Conservation (phyloP, 2,797 vertebrate species). For the Molossus molossus region DNA sequence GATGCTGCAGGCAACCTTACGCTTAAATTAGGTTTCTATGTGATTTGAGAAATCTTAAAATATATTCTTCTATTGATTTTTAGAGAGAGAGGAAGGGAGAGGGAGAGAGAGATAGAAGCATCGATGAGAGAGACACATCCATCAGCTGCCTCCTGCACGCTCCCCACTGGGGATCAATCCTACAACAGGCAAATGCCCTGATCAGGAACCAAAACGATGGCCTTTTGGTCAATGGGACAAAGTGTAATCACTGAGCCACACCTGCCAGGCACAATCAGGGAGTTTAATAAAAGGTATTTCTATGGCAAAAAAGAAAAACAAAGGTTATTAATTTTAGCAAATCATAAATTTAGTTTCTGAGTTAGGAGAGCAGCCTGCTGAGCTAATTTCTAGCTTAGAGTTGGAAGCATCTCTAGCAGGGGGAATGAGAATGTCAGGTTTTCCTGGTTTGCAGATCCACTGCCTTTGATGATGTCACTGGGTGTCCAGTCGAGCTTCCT, state of each 20-base stretch:
- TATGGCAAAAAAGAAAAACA: neutral
- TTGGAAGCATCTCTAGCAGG: neutral
- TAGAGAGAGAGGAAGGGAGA: too few relatives aligned
- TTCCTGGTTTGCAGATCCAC: neutral
- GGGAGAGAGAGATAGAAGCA: too few relatives aligned
- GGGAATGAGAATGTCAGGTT: neutral
- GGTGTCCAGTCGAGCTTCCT: too few relatives aligned
- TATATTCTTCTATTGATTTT: too few relatives aligned
- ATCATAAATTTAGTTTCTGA: neutral
- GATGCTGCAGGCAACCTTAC: neutral
- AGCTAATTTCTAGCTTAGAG: neutral
- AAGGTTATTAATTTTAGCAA: neutral
- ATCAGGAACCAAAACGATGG: too few relatives aligned
- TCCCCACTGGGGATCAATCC: too few relatives aligned
- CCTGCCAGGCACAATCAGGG: neutral
- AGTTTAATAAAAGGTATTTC: neutral
- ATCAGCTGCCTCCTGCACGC: too few relatives aligned
- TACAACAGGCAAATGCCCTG: too few relatives aligned
- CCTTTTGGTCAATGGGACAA: too few relatives aligned
- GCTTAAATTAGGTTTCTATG: neutral
- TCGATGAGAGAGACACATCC: too few relatives aligned
- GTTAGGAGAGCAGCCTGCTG: neutral
- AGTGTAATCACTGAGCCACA: too few relatives aligned
- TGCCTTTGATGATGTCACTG: neutral
- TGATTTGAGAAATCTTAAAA: neutral